Percentiles rank a stretch among this genome's conserved stretches.
Conservation (phyloP, 2,888 invertebrate species). For the Caenorhabditis sp. region DNA sequence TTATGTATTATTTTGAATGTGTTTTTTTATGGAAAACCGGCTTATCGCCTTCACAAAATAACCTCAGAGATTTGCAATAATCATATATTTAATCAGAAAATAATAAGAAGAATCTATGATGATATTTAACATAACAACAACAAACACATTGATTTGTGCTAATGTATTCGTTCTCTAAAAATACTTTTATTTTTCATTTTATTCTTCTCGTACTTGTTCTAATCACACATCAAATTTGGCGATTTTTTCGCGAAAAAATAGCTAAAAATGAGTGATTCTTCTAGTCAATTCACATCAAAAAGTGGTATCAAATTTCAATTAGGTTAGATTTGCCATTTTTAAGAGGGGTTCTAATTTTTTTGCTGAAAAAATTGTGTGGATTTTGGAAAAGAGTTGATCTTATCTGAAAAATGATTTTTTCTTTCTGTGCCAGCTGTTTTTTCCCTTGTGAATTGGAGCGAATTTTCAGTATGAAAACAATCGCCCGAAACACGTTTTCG, state of each 20-base stretch:
- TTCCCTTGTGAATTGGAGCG: too few species aligned
- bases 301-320: too few species aligned
- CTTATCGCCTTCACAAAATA: not conserved
- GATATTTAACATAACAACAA: not conserved
- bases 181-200: constrained; percentile 1
- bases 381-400: not conserved
- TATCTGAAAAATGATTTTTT: too few species aligned
- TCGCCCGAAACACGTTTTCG: too few species aligned
- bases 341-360: too few species aligned
- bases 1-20: not conserved
- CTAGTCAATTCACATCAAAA: too few species aligned
- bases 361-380: too few species aligned
- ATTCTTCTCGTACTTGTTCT: constrained; percentile 14
- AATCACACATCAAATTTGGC: constrained; percentile 20
- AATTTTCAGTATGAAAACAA: too few species aligned
- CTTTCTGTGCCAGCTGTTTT: too few species aligned
- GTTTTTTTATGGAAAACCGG: not conserved
- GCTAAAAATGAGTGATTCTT: constrained; percentile 3
- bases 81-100: not conserved
- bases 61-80: not conserved
- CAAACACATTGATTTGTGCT: not conserved
- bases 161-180: not conserved
- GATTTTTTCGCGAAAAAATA: constrained; percentile 13
- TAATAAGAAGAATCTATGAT: not conserved
- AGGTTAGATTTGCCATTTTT: too few species aligned